phyloP scores from a whole-genome alignment of 2,888 invertebrate species.

The Andrena bicolor region DNA sequence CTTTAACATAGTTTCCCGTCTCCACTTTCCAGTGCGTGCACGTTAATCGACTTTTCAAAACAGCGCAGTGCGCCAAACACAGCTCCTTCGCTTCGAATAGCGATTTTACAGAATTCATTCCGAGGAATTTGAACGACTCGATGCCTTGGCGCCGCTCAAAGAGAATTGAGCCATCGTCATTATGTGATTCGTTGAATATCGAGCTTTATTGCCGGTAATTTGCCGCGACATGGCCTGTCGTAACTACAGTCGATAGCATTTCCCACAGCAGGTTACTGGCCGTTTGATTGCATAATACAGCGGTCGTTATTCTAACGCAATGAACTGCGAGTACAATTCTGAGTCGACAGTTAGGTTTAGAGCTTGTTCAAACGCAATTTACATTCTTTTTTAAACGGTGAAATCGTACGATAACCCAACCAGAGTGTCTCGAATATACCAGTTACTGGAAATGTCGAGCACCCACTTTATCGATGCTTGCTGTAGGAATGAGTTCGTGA shows the following conservation, averaged over 20 bases:
- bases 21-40: conserved; percentile 28
- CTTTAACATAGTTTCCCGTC: not conserved
- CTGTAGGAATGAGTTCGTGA: not conserved
- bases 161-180: conserved; percentile 43
- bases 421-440: conserved; percentile 8
- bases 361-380: not conserved
- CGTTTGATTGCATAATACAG: not conserved
- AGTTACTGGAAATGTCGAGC: conserved; percentile 4
- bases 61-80: not conserved
- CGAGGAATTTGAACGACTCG: not conserved
- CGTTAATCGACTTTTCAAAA: not conserved
- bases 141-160: conserved; percentile 34
- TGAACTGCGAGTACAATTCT: not conserved
- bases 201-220: conserved; percentile 6
- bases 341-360: not conserved
- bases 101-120: not conserved
- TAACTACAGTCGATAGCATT: conserved; percentile 50
- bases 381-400: not conserved
- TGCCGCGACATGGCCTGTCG: conserved; percentile 20
- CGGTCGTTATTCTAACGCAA: not conserved
- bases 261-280: conserved; percentile 39
- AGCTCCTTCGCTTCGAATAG: not conserved
- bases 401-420: not conserved
- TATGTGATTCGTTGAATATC: conserved; percentile 37
- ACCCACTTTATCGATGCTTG: conserved; percentile 35